Conservation (phyloP, 2,888 invertebrate genomes). For the Achlya flavicornis region DNA sequence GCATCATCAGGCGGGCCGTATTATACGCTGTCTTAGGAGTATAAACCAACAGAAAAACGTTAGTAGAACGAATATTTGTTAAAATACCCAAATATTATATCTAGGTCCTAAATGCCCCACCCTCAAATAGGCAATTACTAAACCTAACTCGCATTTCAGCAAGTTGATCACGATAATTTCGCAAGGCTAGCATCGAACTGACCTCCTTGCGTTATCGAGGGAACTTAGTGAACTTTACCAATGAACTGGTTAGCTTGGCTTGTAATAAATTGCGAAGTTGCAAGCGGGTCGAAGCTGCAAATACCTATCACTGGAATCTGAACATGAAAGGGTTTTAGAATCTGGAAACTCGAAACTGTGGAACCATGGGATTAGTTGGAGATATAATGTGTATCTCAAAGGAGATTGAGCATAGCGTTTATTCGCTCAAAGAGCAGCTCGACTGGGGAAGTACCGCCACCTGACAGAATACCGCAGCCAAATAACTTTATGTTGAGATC, state of each 20-base stretch:
- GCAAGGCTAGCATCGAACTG: slow-evolving; percentile 14
- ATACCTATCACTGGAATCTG: not conserved
- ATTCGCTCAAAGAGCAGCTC: too few relatives aligned
- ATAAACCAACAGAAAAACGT: too few relatives aligned
- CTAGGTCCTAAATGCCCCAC: not conserved
- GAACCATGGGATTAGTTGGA: too few relatives aligned
- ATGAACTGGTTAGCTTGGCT: not conserved
- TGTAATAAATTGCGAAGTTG: slow-evolving; percentile 4
- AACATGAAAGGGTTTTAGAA: too few relatives aligned
- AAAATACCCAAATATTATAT: not conserved
- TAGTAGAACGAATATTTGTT: not conserved
- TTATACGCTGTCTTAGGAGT: too few relatives aligned
- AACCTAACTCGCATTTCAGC: slow-evolving; percentile 2
- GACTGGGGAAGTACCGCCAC: too few relatives aligned
- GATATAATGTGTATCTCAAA: too few relatives aligned
- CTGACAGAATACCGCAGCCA: too few relatives aligned
- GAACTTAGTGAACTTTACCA: slow-evolving; percentile 30
- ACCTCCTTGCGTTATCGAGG: slow-evolving; percentile 16
- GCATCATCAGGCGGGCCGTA: too few relatives aligned
- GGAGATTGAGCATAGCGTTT: too few relatives aligned
- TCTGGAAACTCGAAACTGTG: too few relatives aligned
- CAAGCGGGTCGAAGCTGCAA: not conserved
- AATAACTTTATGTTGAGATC: too few relatives aligned
- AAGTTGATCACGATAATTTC: slow-evolving; percentile 19
- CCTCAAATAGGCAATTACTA: not conserved